Base-by-base conservation (phyloP, 2,113 vertebrate genomes). In the Pangasianodon gigas region DNA sequence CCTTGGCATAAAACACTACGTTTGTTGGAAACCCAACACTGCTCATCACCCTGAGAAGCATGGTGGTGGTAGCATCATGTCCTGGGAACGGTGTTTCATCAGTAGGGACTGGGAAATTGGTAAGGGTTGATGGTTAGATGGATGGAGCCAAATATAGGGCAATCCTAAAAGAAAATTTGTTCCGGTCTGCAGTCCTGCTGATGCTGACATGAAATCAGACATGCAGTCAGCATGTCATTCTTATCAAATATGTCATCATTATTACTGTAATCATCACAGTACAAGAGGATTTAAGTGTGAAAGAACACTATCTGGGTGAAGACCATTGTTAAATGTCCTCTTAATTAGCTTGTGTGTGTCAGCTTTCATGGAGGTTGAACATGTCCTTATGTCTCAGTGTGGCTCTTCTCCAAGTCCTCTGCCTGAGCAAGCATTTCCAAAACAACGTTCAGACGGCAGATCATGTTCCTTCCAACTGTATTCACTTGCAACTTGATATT, bases 401-500 rank as follows among this genome's bases (percentile, higher is more conserved):
- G 52, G 85, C 48, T 77, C 10, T 18, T 79, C 54, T 58, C 56
- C 37, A 79, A 60, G 71, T 79, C 8, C 0, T 9, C 54, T 60
- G 69, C 19, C 69, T 32, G 51, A 84, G 6, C 52, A 54, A 54
- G 29, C 37, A 84, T 87, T 75, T 75, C 69, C 41, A 87, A 75
- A 56, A 56, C 69, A 75, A 16, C 65, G 74, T 74, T 71, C 71
- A 87, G 52, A 48, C 46, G 86, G 71, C 37, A 60, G 74, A 44
- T 69, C 60, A 32, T 62, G 56, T 56, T 75, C 48, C 67, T 87
- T 52, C 18, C 21, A 14, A 29, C 19, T 44, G n/a, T 52, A 75
- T 52, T 56, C 67, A 75, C 67, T 75, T 11, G 32, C 85, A 75
- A 41, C 46, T 87, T 32, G 67, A n/a, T 79, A 51, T 87, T 79